Percentiles rank a stretch among this genome's conserved stretches.
These are phyloP conservation scores for Murina feae DNA, from an alignment of 2,113 vertebrate genomes.

Conservation along the genomic window DNA sequence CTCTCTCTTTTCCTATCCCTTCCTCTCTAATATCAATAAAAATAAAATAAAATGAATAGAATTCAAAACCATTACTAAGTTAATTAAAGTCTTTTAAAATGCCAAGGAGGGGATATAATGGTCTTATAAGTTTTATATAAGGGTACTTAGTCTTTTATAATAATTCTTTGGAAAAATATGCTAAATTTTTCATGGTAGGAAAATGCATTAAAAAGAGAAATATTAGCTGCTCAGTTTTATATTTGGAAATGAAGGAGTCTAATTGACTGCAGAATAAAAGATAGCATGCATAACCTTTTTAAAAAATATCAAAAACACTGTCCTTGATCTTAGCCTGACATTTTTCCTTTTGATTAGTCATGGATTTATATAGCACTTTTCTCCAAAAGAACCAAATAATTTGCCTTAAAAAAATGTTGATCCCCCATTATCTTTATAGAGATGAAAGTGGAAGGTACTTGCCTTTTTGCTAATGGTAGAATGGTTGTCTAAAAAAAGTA, in stretches of 20 bases:
- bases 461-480: not conserved
- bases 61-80: not conserved
- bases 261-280: slow-evolving; percentile 37
- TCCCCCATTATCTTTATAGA: not conserved
- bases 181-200: slow-evolving; percentile 24
- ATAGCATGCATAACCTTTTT: slow-evolving; percentile 24
- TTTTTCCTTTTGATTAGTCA: slow-evolving; percentile 28
- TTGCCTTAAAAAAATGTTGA: not conserved
- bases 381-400: not conserved
- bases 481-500: not conserved
- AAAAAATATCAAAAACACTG: slow-evolving; percentile 44
- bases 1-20: too few species aligned
- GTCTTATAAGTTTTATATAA: not conserved
- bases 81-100: slow-evolving; percentile 36
- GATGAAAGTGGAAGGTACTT: not conserved
- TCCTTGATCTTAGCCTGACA: slow-evolving; percentile 26
- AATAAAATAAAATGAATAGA: not conserved
- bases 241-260: slow-evolving; percentile 27
- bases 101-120: not conserved
- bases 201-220: slow-evolving; percentile 7
- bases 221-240: not conserved
- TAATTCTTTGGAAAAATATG: slow-evolving; percentile 25
- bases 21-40: too few species aligned
- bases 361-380: not conserved
- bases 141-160: slow-evolving; percentile 7